Evolutionary conservation across 2,888 invertebrate species (phyloP).

Genomic region (Microctonus hyperodae): DNA sequence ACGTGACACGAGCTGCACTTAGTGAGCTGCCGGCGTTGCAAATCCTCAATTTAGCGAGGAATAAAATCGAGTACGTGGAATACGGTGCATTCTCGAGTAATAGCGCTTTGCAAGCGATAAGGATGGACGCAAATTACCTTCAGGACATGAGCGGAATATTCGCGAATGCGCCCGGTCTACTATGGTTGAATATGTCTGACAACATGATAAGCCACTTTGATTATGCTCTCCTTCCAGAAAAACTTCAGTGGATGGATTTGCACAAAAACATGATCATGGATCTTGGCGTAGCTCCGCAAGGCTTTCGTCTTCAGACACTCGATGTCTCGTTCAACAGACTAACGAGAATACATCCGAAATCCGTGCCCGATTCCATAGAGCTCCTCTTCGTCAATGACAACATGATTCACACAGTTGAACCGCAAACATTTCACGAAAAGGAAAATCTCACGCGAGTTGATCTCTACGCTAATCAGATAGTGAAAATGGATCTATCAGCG

Average conservation of each 20-base stretch:
- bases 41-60: constrained; percentile 87
- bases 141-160: constrained; percentile 85
- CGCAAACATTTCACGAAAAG: constrained; percentile 89
- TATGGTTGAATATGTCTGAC: constrained; percentile 92
- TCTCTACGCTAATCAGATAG: constrained; percentile 90
- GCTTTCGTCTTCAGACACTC: constrained; percentile 79
- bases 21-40: constrained; percentile 81
- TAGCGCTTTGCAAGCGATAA: constrained; percentile 82
- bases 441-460: constrained; percentile 89
- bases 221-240: constrained; percentile 82
- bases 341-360: constrained; percentile 75
- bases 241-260: constrained; percentile 87
- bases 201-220: constrained; percentile 90
- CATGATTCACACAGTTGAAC: constrained; percentile 82
- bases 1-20: constrained; percentile 81
- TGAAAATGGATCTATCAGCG: constrained; percentile 88
- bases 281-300: constrained; percentile 75
- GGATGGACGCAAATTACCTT: constrained; percentile 85
- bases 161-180: constrained; percentile 79
- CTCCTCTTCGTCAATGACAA: constrained; percentile 89
- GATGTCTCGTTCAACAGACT: constrained; percentile 93
- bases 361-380: constrained; percentile 86
- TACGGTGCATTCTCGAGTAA: constrained; percentile 83
- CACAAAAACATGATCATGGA: constrained; percentile 86
- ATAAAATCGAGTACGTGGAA: constrained; percentile 80